phyloP scores from a whole-genome alignment of 2,888 invertebrate species.

The Odontocolon sp. region DNA sequence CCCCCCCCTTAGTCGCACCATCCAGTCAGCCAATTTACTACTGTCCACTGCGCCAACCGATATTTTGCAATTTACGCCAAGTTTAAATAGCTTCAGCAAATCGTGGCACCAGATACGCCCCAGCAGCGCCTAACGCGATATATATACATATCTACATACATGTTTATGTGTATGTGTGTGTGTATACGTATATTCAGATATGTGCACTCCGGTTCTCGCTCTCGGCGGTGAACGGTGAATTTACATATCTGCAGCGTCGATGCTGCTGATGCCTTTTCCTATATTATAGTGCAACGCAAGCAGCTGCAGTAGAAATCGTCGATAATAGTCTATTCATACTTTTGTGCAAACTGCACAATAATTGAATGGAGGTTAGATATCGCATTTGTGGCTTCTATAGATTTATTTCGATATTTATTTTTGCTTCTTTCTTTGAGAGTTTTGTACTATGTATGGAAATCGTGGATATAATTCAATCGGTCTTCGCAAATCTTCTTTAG shows the following conservation, averaged over 20 bases:
- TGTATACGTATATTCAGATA: background rate
- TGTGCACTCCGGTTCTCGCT: conserved; percentile 24
- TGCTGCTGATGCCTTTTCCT: conserved; percentile 36
- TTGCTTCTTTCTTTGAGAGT: no score
- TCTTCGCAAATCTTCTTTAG: no score
- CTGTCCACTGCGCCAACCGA: conserved; percentile 48
- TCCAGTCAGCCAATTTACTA: conserved; percentile 52
- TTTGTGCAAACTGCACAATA: conserved; percentile 16
- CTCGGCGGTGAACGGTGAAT: conserved; percentile 36
- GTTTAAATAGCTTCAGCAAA: conserved; percentile 53
- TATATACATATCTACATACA: background rate
- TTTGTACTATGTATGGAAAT: no score
- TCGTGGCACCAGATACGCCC: conserved; percentile 31
- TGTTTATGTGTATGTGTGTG: background rate
- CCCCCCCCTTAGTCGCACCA: conserved; percentile 46
- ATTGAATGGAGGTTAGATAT: background rate
- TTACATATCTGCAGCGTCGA: conserved; percentile 52
- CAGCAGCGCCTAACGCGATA: conserved; percentile 22
- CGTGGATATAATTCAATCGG: no score
- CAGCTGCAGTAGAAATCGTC: conserved; percentile 39
- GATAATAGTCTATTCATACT: conserved; percentile 47
- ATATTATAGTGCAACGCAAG: conserved; percentile 13
- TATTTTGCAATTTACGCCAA: conserved; percentile 58
- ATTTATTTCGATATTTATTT: no score
- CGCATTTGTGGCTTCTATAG: no score